Conservation (phyloP, 2,113 vertebrate genomes). For the Arizona elegans region DNA sequence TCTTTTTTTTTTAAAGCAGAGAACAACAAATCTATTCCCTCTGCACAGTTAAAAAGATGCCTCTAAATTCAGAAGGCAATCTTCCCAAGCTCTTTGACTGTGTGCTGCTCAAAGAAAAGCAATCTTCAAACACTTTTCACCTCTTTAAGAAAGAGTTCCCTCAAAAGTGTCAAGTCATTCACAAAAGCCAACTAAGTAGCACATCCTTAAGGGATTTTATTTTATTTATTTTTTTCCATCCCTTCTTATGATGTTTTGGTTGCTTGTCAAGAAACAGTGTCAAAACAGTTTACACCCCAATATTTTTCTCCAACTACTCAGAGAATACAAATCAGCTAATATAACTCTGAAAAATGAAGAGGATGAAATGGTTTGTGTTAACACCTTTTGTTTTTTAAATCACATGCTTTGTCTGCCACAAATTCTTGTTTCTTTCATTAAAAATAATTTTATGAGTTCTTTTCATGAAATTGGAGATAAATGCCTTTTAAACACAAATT, state of each 20-base stretch:
- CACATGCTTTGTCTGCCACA: not conserved
- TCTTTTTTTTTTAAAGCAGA: not conserved
- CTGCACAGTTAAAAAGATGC: not conserved
- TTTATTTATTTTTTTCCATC: not conserved
- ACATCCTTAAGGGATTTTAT: conserved; percentile 45
- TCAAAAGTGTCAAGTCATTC: conserved; percentile 54
- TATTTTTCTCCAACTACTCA: not conserved
- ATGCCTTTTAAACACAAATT: not conserved
- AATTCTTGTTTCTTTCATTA: not conserved
- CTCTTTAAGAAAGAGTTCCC: conserved; percentile 75
- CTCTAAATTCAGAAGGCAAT: not conserved
- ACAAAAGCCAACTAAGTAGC: conserved; percentile 60
- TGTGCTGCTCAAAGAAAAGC: not conserved
- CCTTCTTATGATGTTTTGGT: not conserved
- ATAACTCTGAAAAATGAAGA: not conserved
- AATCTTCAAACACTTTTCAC: conserved; percentile 72
- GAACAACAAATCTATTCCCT: not conserved
- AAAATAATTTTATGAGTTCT: not conserved
- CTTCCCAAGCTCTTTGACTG: not conserved
- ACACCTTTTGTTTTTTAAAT: not conserved
- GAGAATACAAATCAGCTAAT: not conserved
- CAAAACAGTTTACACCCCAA: not conserved
- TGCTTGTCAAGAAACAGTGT: not conserved
- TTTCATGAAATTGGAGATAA: not conserved
- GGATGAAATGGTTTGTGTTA: not conserved